Percentiles rank a stretch among this genome's conserved stretches.
Evolutionary conservation across 1,140 invertebrate species (phyloP).

Genomic region (Oryctes rhinoceros): DNA sequence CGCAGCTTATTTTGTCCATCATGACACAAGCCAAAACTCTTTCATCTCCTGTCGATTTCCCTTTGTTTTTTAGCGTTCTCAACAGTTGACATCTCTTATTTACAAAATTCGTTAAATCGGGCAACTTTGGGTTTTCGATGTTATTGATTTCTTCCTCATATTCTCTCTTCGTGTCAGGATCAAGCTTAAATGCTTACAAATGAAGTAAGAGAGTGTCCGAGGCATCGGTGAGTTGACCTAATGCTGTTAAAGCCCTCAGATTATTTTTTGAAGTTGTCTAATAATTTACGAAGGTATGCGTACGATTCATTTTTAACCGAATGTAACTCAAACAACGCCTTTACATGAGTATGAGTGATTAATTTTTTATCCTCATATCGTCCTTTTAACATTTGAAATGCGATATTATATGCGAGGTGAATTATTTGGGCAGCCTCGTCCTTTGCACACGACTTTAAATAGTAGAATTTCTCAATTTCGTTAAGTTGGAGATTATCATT

Average conservation of each 20-base stretch:
- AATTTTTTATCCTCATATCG: conserved; percentile 53
- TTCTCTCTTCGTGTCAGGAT: conserved; percentile 12
- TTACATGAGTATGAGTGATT: conserved; percentile 52
- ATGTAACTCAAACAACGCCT: conserved; percentile 48
- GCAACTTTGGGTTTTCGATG: not conserved
- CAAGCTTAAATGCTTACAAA: conserved; percentile 8
- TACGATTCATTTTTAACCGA: conserved; percentile 48
- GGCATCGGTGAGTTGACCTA: conserved; percentile 43
- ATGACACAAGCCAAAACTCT: not conserved
- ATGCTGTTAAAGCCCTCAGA: conserved; percentile 45
- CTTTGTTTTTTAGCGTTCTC: conserved; percentile 17
- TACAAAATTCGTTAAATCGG: not conserved
- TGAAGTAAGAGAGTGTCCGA: conserved; percentile 26
- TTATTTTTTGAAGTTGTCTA: conserved; percentile 48
- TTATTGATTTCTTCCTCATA: not conserved
- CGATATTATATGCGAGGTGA: conserved; percentile 49
- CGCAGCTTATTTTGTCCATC: not conserved
- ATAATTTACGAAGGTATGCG: conserved; percentile 43
- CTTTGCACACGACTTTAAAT: conserved; percentile 50
- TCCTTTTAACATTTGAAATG: conserved; percentile 53
- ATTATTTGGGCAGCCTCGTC: conserved; percentile 49
- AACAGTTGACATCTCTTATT: conserved; percentile 19
- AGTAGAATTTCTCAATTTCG: conserved; percentile 52
- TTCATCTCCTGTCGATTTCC: not conserved
- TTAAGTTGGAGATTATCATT: conserved; percentile 39